Evolutionary conservation across 2,888 invertebrate species (phyloP).

Genomic region (Perizoma flavofasciatum): DNA sequence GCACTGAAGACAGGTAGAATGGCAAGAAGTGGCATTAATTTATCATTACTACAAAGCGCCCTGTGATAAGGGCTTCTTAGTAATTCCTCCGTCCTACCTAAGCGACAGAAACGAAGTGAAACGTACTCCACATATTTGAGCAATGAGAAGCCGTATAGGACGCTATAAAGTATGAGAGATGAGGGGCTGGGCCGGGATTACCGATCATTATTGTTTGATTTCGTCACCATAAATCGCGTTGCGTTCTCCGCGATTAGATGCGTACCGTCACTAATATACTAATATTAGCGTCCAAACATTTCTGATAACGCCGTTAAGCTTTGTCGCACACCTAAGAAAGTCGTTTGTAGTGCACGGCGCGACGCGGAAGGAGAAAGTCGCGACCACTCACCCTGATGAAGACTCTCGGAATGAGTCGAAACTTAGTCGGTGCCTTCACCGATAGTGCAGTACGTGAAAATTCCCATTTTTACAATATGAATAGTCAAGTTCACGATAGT

Average conservation of each 20-base stretch:
- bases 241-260: background rate
- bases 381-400: too few relatives aligned
- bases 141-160: background rate
- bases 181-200: background rate
- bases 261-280: too few relatives aligned
- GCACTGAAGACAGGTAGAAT: conserved; percentile 42
- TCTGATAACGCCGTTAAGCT: too few relatives aligned
- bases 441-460: too few relatives aligned
- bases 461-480: too few relatives aligned
- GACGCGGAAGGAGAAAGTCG: too few relatives aligned
- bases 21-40: conserved; percentile 54
- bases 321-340: too few relatives aligned
- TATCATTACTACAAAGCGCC: conserved; percentile 66
- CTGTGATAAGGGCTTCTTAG: conserved; percentile 58
- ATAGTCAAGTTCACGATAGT: too few relatives aligned
- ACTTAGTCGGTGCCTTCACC: too few relatives aligned
- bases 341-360: too few relatives aligned
- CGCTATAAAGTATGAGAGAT: background rate
- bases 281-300: too few relatives aligned
- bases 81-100: conserved; percentile 35
- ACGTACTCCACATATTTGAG: background rate
- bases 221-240: background rate
- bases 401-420: too few relatives aligned
- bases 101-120: conserved; percentile 11
- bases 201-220: background rate